Conservation (phyloP, 2,113 vertebrate species). For the Cricetomys ansorgei region DNA sequence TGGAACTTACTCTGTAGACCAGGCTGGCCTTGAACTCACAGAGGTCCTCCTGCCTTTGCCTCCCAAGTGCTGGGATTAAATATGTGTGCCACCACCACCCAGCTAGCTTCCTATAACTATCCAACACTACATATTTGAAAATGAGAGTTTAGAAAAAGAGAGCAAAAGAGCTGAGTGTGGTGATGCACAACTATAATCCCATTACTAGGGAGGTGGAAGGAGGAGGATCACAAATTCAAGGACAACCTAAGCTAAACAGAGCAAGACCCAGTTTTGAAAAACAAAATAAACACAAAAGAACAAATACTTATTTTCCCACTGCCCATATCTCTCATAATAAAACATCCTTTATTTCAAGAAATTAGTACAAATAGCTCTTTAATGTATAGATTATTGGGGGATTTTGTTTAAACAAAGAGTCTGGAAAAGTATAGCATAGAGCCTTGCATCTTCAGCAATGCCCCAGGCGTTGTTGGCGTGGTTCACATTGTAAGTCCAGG, state of each 20-base stretch:
- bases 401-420: neutral
- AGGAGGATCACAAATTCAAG: neutral
- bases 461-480: neutral
- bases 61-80: too few relatives aligned
- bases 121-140: neutral
- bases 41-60: too few relatives aligned
- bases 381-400: neutral
- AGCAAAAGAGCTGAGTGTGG: neutral
- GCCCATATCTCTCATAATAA: neutral
- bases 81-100: too few relatives aligned
- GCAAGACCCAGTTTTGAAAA: neutral
- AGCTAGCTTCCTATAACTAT: neutral
- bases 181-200: neutral
- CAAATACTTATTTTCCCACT: constrained; percentile 27
- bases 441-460: neutral
- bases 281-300: neutral
- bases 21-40: too few relatives aligned
- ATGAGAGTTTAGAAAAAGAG: neutral
- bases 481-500: neutral
- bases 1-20: too few relatives aligned
- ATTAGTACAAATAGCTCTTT: neutral
- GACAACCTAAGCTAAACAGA: neutral
- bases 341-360: neutral
- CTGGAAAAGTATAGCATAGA: neutral
- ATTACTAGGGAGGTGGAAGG: neutral